These are phyloP conservation scores for Tethya wilhelma DNA, from an alignment of 37 sponge, comb jelly and placozoan genomes.

Conservation along the genomic window DNA sequence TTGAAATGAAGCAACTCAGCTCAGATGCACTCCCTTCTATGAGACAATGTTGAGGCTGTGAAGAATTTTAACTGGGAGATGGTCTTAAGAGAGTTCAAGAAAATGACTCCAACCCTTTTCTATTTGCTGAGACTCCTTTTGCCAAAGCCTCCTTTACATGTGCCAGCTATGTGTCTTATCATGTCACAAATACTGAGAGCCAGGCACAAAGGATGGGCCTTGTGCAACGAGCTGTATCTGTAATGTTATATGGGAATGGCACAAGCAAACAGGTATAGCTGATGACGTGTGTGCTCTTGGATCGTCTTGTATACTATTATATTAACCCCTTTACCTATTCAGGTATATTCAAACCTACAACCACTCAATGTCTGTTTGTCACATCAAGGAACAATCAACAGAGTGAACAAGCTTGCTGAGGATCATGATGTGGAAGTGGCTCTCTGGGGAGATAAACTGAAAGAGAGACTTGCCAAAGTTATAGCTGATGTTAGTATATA, in stretches of 20 bases:
- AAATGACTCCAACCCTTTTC: slow-evolving; percentile 21
- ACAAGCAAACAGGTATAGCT: slow-evolving; percentile 5
- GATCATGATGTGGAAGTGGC: slow-evolving; percentile 23
- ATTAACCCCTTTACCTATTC: neutral
- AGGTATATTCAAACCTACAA: slow-evolving; percentile 12
- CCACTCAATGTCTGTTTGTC: slow-evolving; percentile 18
- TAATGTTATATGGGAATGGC: slow-evolving; percentile 40
- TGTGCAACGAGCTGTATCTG: slow-evolving; percentile 45
- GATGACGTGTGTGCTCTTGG: no score
- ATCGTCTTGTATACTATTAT: no score
- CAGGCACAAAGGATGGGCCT: slow-evolving; percentile 3
- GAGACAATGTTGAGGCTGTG: slow-evolving; percentile 15
- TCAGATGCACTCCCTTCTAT: slow-evolving; percentile 32
- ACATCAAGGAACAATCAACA: neutral
- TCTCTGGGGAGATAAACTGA: slow-evolving; percentile 26
- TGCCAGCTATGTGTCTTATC: slow-evolving; percentile 20
- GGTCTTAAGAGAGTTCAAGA: slow-evolving; percentile 16
- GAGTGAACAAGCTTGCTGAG: slow-evolving; percentile 1
- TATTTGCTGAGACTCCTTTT: slow-evolving; percentile 14
- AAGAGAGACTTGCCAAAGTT: neutral
- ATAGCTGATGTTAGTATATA: neutral
- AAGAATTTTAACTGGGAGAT: slow-evolving; percentile 52
- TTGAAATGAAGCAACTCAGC: no score
- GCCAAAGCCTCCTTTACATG: neutral
- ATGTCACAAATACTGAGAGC: slow-evolving; percentile 39